Base-by-base conservation (phyloP, 53 echinoderm and acorn worm species). In the Temnopleurus reevesii region DNA sequence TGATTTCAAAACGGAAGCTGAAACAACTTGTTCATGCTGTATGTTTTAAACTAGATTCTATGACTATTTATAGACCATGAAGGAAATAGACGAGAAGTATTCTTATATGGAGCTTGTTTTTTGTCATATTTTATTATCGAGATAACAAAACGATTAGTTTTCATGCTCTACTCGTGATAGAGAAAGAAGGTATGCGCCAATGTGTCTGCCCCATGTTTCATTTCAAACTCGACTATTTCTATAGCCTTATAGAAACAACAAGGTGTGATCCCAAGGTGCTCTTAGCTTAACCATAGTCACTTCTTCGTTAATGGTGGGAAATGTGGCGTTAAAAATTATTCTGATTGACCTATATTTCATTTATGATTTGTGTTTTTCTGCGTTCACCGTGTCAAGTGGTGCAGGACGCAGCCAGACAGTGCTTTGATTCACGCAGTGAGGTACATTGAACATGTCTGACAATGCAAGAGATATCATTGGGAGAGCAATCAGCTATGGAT, bases 281-380 rank as follows among this genome's bases (percentile, higher is more conserved):
- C 46, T 49, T 29, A 51, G 8, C 79, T 47, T 13, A 79, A 46
- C 27, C 30, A 79, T 27, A 79, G 30, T 27, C 46, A 49, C 27
- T 13, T 26, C 27, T 13, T 26, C 15, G 12, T 13, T 28, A 79
- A 79, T 30, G 79, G 79, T 79, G 79, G 79, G 79, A 79, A 79
- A 79, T 47, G 79, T 79, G 27, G 79, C 79, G 49, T 79, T 29
- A 29, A 47, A 49, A 49, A 25, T 79, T 79, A 79, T 79, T 79
- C 25, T 79, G 79, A 79, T 30, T 79, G 79, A 79, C 79, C 79
- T 79, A 79, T 79, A 47, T 79, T 47, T 79, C 49, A 30, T 46
- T 79, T 47, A 79, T 79, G 49, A 79, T 28, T 79, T 49, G 28
- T 79, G 41, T 47, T 79, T 47, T 79, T 79, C 9, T 77, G 13